A percentile compares a stretch with the other conserved stretches of the same genome.
phyloP scores from a whole-genome alignment of 2,113 vertebrate species.

The Gambusia holbrooki region DNA sequence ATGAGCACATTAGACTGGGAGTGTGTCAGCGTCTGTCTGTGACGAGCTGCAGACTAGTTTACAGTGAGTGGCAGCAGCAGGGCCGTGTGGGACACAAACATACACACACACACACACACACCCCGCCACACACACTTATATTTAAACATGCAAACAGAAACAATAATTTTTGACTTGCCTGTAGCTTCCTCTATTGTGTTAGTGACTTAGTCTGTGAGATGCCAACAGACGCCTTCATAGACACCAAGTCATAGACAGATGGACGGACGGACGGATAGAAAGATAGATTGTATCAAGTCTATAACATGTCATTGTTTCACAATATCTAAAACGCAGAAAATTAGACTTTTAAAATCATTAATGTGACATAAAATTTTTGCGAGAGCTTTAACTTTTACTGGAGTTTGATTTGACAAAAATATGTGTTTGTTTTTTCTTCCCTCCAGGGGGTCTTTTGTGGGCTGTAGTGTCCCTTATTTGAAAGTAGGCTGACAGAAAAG shows the following conservation, averaged over 20 bases:
- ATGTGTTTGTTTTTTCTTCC: no score
- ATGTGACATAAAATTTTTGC: no score
- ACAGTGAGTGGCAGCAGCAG: conserved; percentile 85
- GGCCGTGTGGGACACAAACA: conserved; percentile 81
- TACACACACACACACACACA: conserved; percentile 37
- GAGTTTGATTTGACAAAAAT: no score
- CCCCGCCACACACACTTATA: conserved; percentile 24
- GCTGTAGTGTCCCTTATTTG: no score
- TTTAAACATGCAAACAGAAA: conserved; percentile 53
- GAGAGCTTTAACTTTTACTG: no score
- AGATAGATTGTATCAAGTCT: no score
- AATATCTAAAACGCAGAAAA: no score
- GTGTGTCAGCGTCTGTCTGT: conserved; percentile 88
- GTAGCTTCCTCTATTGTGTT: conserved; percentile 38
- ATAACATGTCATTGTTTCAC: no score
- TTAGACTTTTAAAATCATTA: no score
- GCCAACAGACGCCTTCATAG: not conserved
- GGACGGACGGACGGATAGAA: no score
- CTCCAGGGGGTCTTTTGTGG: no score
- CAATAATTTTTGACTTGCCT: conserved; percentile 39
- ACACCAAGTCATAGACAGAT: conserved; percentile 15
- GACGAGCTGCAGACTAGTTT: conserved; percentile 85
- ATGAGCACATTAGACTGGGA: conserved; percentile 92
- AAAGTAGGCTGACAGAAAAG: no score
- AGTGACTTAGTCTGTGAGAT: not conserved